A percentile compares a stretch with the other conserved stretches of the same genome.
Evolutionary conservation across 2,113 vertebrate genomes (phyloP).

Genomic region (Planiliza haematocheilus): DNA sequence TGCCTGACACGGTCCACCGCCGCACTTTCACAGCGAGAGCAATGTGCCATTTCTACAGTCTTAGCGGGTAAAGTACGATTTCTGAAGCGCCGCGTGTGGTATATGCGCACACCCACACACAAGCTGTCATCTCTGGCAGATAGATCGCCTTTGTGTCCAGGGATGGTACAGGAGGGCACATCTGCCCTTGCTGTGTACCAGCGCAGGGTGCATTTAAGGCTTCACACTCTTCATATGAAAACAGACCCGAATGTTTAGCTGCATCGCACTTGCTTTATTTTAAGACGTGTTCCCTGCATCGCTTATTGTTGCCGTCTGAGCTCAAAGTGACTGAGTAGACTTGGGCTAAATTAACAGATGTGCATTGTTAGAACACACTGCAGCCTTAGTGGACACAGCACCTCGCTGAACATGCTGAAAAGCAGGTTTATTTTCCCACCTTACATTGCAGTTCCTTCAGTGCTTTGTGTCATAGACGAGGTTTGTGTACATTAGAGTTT

Average conservation of each 20-base stretch:
- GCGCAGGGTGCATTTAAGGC: slow-evolving; percentile 34
- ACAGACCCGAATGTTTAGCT: slow-evolving; percentile 13
- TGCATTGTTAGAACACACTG: slow-evolving; percentile 15
- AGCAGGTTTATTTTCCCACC: slow-evolving; percentile 2
- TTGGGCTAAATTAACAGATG: slow-evolving; percentile 22
- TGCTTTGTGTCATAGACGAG: background rate
- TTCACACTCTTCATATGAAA: background rate
- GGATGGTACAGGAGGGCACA: slow-evolving; percentile 68
- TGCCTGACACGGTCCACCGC: slow-evolving; percentile 9
- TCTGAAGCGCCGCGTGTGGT: slow-evolving; percentile 23
- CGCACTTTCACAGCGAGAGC: slow-evolving; percentile 7
- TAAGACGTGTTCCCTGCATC: background rate
- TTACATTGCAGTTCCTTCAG: slow-evolving; percentile 17
- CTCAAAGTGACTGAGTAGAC: background rate
- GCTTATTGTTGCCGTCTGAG: background rate
- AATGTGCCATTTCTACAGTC: slow-evolving; percentile 14
- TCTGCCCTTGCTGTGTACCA: slow-evolving; percentile 65
- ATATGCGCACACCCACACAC: slow-evolving; percentile 36
- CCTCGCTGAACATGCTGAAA: slow-evolving; percentile 21
- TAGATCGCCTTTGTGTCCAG: slow-evolving; percentile 70
- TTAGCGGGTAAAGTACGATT: slow-evolving; percentile 17
- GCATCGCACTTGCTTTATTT: slow-evolving; percentile 8
- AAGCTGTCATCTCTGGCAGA: slow-evolving; percentile 60
- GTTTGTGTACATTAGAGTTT: slow-evolving; percentile 2
- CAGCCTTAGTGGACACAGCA: background rate